Base-by-base conservation (phyloP, 2,888 invertebrate species). In the Agonopterix arenella region DNA sequence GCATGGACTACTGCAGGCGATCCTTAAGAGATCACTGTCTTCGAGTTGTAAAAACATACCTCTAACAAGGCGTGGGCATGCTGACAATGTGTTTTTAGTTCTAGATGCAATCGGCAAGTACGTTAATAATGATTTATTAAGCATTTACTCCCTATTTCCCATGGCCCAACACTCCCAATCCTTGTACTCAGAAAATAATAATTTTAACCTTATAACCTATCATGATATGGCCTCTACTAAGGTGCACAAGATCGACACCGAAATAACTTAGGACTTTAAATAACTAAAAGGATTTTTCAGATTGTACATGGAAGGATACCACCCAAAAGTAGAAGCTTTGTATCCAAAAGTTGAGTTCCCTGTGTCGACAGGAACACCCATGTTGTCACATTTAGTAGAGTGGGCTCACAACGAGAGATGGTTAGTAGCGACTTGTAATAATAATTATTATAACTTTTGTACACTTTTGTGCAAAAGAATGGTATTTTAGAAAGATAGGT, bases 1-100 rank as follows among this genome's bases (percentile, higher is more conserved):
- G 0, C 97, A 98, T 66, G 94, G 96, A 16, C 90, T 98, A 11
- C 90, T 98, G 51, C 97, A 97, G 74, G 95, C 97, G 0, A 96
- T 98, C 60, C 85, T 98, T 8, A 94, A 94, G 68, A 90, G 96
- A 45, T 94, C 96, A 0, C 76, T 97, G 36, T 80, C 86, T 8
- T 68, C 90, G 1, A 89, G 90, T 8, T 93, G 93, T 57, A 89
- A 81, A 1, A 93, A 95, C 65, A 86, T 97, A 47, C 91, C 95
- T 0, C 84, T 97, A 4, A 96, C 96, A 50, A 92, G 93, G 60
- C 90, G 94, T 37, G 92, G 90, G 4, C 91, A 93, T 58, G 81
- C 86, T 4, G 92, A 95, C 68, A 91, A 90, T 44, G 69, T 89
- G 0, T 76, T 89, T 16, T 82, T 91, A 46, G 67, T 94, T 1